Evolutionary conservation across 2,113 vertebrate genomes (phyloP), one percentile per base, ranked within the genome.

Genomic region (Aspiorhynchus laticeps): DNA sequence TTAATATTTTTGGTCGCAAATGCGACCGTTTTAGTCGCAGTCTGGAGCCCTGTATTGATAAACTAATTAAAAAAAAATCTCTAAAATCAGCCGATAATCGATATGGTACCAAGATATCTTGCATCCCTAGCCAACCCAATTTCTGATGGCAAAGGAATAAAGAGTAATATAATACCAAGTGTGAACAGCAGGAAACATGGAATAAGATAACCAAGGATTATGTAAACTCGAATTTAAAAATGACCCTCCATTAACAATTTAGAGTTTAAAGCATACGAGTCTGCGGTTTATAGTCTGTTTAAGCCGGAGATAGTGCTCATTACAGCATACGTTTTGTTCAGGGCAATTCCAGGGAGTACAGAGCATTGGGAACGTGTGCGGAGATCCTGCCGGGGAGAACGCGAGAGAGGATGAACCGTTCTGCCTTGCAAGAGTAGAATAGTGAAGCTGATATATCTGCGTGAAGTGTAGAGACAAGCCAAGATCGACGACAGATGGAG

Each of bases 381-480:
- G 21, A 14, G 19, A 74, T 24, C 71, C 71, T 1, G 0, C 36
- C 19, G 4, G 12, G 36, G 6, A 43, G 3, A 80, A 79, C 19
- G 41, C 9, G 0, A 17, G 31, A 33, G 19, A 9, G 41, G 26
- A 79, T 48, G 8, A 56, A 46, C 61, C 0, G 21, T 7, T 41
- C 59, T 77, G 65, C 77, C 10, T 36, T 59, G 65, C 63, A n/a
- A 67, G 71, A 46, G 46, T n/a, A 61, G 56, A 48, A 7, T 21
- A 79, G 79, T 31, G 78, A 86, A 87, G 85, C 43, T 10, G 67
- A 83, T 77, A 80, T 48, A 83, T 84, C 88, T 85, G 87, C 43
- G 33, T 28, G 71, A 43, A 28, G 51, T 43, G 33, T 51, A 74
- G 31, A 28, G 51, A n/a, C 78, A 81, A 67, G 28, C 65, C 28